A percentile compares a stretch with the other conserved stretches of the same genome.
Evolutionary conservation across 35 echinoderm and acorn worm species (phyloP).

Genomic region (Ophiothrix spiculata): DNA sequence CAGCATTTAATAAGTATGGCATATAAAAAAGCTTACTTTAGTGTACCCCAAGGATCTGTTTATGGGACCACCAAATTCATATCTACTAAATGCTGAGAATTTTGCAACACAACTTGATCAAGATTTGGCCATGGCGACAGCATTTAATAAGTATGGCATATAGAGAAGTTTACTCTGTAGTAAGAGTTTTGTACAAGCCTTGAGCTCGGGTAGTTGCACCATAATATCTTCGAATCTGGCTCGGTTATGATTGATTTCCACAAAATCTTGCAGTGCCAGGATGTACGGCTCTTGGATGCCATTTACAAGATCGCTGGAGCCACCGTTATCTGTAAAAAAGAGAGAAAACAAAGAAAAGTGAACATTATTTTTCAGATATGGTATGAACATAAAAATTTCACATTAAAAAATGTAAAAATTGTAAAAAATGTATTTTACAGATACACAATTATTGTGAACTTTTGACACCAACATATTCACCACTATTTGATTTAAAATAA

Average conservation of each 20-base stretch:
- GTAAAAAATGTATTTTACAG: no score
- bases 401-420: no score
- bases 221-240: conserved; percentile 80
- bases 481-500: no score
- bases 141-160: conserved; percentile 97
- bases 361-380: no score
- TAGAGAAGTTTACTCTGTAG: conserved; percentile 89
- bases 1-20: conserved; percentile 95
- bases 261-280: conserved; percentile 84
- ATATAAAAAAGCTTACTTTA: conserved; percentile 88
- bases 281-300: conserved; percentile 76
- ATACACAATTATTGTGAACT: no score
- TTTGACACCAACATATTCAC: no score
- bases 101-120: not conserved
- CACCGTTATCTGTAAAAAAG: conserved; percentile 35
- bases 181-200: conserved; percentile 61
- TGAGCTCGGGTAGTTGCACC: conserved; percentile 69
- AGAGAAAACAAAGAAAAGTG: not conserved
- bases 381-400: no score
- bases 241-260: conserved; percentile 67
- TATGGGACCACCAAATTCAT: no score
- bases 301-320: conserved; percentile 50
- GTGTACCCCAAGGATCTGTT: not conserved
- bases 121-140: conserved; percentile 61
- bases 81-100: no score